Evolutionary conservation across 92 coral and sea anemone genomes (phyloP), one percentile per base, ranked within the genome.

Genomic region (Palythoa caribaeorum): DNA sequence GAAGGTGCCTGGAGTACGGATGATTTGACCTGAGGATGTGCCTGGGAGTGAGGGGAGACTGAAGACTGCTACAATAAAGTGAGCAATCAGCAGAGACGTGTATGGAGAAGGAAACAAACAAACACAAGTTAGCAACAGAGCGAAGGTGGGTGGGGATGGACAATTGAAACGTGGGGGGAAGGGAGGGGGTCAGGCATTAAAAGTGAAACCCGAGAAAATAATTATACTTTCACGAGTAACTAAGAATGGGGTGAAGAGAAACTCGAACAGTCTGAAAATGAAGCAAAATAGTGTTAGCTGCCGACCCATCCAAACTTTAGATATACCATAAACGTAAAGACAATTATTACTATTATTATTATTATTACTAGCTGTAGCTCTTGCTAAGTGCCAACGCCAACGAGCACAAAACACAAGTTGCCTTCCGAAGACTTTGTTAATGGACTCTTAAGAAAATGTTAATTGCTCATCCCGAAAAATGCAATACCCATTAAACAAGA

Each of bases 31-130:
- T 84, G 78, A 60, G 75, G 53, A 66, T 81, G 77, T 90, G 88
- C 92, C 92, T 90, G 88, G 66, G 88, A 83, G 71, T 85, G 90
- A 86, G 78, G 92, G 83, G 77, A 85, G 90, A 92, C 89, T 92
- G 94, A 81, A 84, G 94, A 91, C 93, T 92, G 93, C 97, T 92
- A 92, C 89, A 94, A 92, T 77, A 94, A 94, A 94, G 91, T 84
- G 94, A 94, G 91, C 92, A 89, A 88, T 94, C 93, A 88, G 95
- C 97, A 94, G 94, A 86, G 91, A 90, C 75, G 86, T 86, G 92
- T 87, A 92, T 92, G 87, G 93, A 92, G 87, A 89, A 89, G 90
- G 86, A 87, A 72, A 85, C 77, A 87, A 81, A 89, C 83, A 87
- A 88, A 90, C 93, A 88, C 74, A 83, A 17, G 75, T 65, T 73